phyloP scores from a whole-genome alignment of 2,797 vertebrate genomes.

The Rousettus madagascariensis region DNA sequence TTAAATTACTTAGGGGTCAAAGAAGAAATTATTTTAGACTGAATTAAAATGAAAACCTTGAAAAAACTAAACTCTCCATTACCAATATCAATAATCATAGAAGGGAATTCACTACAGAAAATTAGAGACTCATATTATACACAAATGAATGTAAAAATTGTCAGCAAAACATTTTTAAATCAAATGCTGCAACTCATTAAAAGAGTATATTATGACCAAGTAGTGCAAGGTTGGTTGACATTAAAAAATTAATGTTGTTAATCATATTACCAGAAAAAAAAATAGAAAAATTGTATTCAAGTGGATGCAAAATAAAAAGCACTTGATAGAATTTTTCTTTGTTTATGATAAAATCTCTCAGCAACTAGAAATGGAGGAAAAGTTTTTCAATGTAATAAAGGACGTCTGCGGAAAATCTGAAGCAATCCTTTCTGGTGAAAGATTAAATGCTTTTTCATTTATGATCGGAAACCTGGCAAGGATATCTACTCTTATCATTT shows the following conservation, averaged over 20 bases:
- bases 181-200: not conserved
- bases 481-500: not conserved
- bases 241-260: not conserved
- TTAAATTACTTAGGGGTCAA: not conserved
- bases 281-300: not conserved
- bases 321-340: not conserved
- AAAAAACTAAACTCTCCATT: not conserved
- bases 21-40: conserved; percentile 1
- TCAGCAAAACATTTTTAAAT: not conserved
- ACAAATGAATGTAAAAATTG: not conserved
- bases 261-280: not conserved
- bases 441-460: not conserved
- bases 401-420: not conserved
- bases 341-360: not conserved
- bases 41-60: not conserved
- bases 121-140: not conserved
- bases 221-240: not conserved
- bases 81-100: not conserved
- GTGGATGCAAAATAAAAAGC: not conserved
- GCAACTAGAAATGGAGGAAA: not conserved
- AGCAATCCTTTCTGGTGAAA: not conserved
- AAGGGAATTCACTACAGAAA: not conserved
- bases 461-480: not conserved
- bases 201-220: not conserved
- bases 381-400: not conserved